Evolutionary conservation across 2,888 invertebrate species (phyloP), one percentile per base, ranked within the genome.

Genomic region (Drosophila atripex): DNA sequence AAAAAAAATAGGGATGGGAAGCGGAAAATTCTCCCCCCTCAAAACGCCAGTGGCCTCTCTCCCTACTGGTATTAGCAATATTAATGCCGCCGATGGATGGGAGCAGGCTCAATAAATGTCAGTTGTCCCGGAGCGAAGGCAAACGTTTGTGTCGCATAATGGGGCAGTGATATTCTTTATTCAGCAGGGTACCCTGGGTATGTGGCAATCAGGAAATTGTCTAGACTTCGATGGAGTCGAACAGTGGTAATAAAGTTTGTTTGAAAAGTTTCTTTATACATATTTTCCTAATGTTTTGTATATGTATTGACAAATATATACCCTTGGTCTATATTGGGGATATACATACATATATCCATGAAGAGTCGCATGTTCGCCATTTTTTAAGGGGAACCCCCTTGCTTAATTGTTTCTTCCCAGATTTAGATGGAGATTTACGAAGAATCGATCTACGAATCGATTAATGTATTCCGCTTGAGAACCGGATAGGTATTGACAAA

Each of bases 51-150:
- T 23, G 46, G 38, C 35, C 32, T 12, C 32, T 23, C 35, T 18
- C 12, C 18, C 16, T 50, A 56, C 50, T 70, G 66, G 72, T 51
- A 84, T 79, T 80, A 84, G 80, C 84, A 78, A 77, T 80, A 80
- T 77, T 77, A 75, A 63, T 47, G 72, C 71, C 55, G 75, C 63
- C 69, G 66, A 54, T 58, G 65, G 58, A 54, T 58, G 68, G 56
- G 46, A 49, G n/a, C 47, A 14, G 53, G 58, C 70, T 60, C 74
- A 74, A 77, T 77, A 68, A 70, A 74, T 77, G 77, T 56, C 80
- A 75, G 80, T 84, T 54, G 75, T 39, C 72, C 63, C 30, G 65
- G 65, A 51, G 63, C 63, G 32, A 64, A 32, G 18, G 9, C 35
- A 28, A 18, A 14, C 32, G 41, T 49, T 61, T 47, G 21, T 43